Evolutionary conservation across 2,113 vertebrate genomes (phyloP), one percentile per base, ranked within the genome.

Genomic region (Chitala chitala): DNA sequence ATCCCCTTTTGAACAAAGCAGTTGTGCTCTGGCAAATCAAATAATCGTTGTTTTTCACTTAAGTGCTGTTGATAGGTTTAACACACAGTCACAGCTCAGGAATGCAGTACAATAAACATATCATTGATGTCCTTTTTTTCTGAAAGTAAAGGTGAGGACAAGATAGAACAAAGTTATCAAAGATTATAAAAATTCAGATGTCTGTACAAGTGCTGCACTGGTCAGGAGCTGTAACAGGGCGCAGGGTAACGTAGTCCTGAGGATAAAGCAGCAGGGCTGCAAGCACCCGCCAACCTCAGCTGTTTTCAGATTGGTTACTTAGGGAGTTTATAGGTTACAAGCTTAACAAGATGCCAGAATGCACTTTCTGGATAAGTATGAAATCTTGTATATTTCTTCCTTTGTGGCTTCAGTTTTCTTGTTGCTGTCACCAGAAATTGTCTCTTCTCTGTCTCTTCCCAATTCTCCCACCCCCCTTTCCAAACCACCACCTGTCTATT

Each of bases 51-150:
- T 76, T 72, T 76, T 76, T 83, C 44, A 46, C 82, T 84, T 80
- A 86, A 82, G 84, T 82, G 77, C 80, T 82, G 85, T 82, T 80
- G 80, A 84, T 77, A 80, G 83, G 78, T 84, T 75, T 82, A 84
- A 82, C 80, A 75, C 81, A 77, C 82, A 84, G 83, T 81, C 81
- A 80, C 53, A 80, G 77, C 66, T 82, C 75, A 82, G 82, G 83
- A 87, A 89, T 87, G 83, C 72, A 70, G 75, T 77, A 78, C 81
- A 86, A 85, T 87, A 89, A 88, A 86, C 82, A 80, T 80, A 76
- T 82, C 81, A 85, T 83, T 86, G 78, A 86, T 42, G 80, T 38
- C 77, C 78, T 72, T 81, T 78, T 72, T 7, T 55, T 22, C 20
- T 40, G 69, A 78, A 80, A 86, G 84, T 86, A 82, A 48, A 78